A percentile compares a stretch with the other conserved stretches of the same genome.
phyloP scores from a whole-genome alignment of 2,113 vertebrate species.

The Zonotrichia leucophrys region DNA sequence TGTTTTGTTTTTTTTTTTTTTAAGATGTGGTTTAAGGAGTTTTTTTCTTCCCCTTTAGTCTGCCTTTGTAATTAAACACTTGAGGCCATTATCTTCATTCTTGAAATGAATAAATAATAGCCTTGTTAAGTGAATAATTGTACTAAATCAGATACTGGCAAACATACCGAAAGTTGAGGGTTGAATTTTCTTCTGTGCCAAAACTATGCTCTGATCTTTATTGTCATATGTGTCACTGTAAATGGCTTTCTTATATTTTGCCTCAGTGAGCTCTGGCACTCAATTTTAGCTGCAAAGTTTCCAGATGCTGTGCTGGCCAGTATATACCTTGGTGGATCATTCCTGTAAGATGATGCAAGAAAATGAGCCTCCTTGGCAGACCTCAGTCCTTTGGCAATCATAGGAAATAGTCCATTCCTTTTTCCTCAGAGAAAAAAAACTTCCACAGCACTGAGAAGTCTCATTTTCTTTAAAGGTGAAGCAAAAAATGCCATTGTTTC shows the following conservation, averaged over 20 bases:
- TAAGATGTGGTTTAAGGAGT: neutral
- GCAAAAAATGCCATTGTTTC: neutral
- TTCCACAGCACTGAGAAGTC: neutral
- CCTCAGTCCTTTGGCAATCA: neutral
- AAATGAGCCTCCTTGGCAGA: constrained; percentile 50
- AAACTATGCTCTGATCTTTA: neutral
- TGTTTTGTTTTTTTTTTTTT: neutral
- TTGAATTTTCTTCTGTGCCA: neutral
- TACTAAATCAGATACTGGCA: neutral
- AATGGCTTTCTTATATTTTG: neutral
- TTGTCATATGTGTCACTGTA: neutral
- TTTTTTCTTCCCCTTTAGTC: neutral
- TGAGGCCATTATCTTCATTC: neutral
- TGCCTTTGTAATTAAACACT: neutral
- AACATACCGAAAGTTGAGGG: neutral
- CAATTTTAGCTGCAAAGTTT: neutral
- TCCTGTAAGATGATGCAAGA: constrained; percentile 30
- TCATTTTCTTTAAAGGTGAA: neutral
- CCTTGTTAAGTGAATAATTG: neutral
- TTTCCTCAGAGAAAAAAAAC: neutral
- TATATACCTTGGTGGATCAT: constrained; percentile 35
- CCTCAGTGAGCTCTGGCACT: constrained; percentile 12
- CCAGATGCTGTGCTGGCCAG: constrained; percentile 26
- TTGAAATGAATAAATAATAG: neutral
- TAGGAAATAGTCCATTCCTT: neutral